Base-by-base conservation (phyloP, 2,797 vertebrate genomes). In the Myotis planiceps region DNA sequence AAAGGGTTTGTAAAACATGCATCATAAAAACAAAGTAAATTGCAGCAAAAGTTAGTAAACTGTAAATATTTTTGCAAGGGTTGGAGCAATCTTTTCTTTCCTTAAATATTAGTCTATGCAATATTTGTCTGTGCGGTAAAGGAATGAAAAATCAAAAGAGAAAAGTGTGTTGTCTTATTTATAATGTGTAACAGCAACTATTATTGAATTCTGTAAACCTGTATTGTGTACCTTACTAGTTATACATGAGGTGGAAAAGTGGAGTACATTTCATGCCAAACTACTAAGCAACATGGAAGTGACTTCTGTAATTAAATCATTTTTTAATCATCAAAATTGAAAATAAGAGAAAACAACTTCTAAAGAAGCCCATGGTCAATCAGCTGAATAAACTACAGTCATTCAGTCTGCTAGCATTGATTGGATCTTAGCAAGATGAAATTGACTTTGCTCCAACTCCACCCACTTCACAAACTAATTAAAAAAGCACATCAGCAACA, bases 391-490 rank as follows among this genome's bases (percentile, higher is more conserved):
- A 98, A 97, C 97, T 97, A 63, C 95, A 98, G 96, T 97, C 86
- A 96, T 97, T 98, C 97, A 97, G 96, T 98, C 98, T 98, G 97
- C 97, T 96, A 97, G 80, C 0, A 96, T 86, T 97, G 97, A 98
- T 96, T 98, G 74, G 97, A 98, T 96, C 98, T 98, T 96, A 97
- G 97, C 97, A 97, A 93, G 88, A 96, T 88, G 87, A 96, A 97
- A 98, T 98, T 96, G 97, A 88, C 97, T 98, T 97, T 97, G 92
- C 97, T 98, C 94, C 95, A 98, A 69, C 98, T 97, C 95, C 98
- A 96, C 96, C 97, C 96, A 97, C 97, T 98, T 98, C 95, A 95
- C 97, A 96, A 98, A 98, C 97, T 97, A 98, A 98, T 98, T 98
- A 96, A 96, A 98, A 94, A 96, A 97, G 97, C 69, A 78, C 96